A percentile compares a stretch with the other conserved stretches of the same genome.
Conservation (phyloP, 2,888 invertebrate genomes). For the Xylophagus ater region DNA sequence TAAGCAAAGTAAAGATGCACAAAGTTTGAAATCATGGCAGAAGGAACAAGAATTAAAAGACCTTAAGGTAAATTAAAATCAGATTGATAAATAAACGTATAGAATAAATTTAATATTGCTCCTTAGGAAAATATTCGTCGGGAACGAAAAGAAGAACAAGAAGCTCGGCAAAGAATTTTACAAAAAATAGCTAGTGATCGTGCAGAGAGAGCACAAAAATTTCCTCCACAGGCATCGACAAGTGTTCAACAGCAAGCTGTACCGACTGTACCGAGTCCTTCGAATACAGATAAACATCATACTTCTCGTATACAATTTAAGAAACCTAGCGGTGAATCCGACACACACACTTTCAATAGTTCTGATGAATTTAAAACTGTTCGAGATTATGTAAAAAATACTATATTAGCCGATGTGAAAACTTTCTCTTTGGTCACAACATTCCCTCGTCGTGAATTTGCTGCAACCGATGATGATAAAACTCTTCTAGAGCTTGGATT, state of each 20-base stretch:
- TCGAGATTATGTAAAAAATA: slow-evolving; percentile 33
- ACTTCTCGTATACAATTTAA: slow-evolving; percentile 70
- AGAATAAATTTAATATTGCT: too few relatives aligned
- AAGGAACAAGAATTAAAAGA: slow-evolving; percentile 65
- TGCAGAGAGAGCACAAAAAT: slow-evolving; percentile 50
- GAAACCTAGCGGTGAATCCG: slow-evolving; percentile 66
- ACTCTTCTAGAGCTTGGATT: slow-evolving; percentile 74
- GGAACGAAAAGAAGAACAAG: slow-evolving; percentile 63
- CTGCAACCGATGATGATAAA: slow-evolving; percentile 72
- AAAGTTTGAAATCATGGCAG: slow-evolving; percentile 59
- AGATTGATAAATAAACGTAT: too few relatives aligned
- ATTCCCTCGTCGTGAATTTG: slow-evolving; percentile 82
- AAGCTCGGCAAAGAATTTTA: slow-evolving; percentile 63
- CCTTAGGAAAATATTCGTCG: slow-evolving; percentile 44
- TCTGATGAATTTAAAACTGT: slow-evolving; percentile 50
- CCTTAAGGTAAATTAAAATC: slow-evolving; percentile 47
- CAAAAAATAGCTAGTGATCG: slow-evolving; percentile 81
- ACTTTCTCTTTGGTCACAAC: slow-evolving; percentile 68
- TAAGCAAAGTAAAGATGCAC: slow-evolving; percentile 58
- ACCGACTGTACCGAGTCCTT: slow-evolving; percentile 14
- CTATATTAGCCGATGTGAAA: slow-evolving; percentile 33
- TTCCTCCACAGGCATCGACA: slow-evolving; percentile 15
- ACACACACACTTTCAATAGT: slow-evolving; percentile 61
- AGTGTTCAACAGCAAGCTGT: slow-evolving; percentile 16
- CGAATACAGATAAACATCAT: slow-evolving; percentile 20